Percentiles rank a stretch among this genome's conserved stretches.
Conservation (phyloP, 2,797 vertebrate species). For the Ficedula albicollis region DNA sequence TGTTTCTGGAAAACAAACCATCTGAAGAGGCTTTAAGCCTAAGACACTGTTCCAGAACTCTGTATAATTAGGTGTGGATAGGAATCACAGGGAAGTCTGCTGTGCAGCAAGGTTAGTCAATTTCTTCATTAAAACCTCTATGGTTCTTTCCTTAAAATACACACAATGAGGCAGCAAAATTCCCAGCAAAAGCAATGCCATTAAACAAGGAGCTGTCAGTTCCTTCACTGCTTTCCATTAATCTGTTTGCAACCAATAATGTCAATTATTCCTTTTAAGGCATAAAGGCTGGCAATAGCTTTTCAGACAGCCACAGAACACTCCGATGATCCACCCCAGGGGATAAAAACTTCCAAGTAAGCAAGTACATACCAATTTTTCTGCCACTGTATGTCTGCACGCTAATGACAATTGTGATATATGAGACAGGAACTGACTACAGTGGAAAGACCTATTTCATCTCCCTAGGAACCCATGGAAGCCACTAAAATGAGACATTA, state of each 20-base stretch:
- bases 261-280: not conserved
- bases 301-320: not conserved
- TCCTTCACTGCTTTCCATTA: not conserved
- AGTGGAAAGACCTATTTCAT: not conserved
- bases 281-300: not conserved
- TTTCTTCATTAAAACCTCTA: not conserved
- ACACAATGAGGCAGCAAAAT: not conserved
- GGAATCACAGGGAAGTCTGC: not conserved
- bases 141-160: not conserved
- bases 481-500: not conserved
- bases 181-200: not conserved
- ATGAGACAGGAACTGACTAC: not conserved
- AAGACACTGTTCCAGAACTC: no score
- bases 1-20: no score
- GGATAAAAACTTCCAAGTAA: not conserved
- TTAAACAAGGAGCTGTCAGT: not conserved
- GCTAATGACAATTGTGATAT: not conserved
- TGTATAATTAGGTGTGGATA: no score
- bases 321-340: not conserved
- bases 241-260: not conserved
- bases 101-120: not conserved
- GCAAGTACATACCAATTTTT: not conserved
- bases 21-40: no score
- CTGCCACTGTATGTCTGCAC: not conserved
- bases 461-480: not conserved